Conservation (phyloP, 2,888 invertebrate species). For the Brachylomia viminalis region DNA sequence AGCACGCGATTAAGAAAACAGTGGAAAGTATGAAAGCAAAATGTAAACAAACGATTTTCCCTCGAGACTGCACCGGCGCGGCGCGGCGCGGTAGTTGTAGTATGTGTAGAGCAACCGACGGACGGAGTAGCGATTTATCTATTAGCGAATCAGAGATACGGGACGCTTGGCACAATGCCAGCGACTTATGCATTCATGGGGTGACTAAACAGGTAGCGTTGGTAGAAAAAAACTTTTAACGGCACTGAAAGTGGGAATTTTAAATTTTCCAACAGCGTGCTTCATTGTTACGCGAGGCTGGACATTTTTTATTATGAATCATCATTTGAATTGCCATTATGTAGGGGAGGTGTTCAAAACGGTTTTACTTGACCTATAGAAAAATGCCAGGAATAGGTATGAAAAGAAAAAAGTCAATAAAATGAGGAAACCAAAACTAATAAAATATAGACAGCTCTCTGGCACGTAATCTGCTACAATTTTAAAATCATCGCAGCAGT, state of each 20-base stretch:
- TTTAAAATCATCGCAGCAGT: slow-evolving; percentile 23
- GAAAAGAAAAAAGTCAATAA: neutral
- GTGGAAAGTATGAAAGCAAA: slow-evolving; percentile 58
- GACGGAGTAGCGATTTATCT: slow-evolving; percentile 76
- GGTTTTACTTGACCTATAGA: neutral
- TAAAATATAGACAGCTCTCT: neutral
- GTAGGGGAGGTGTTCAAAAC: neutral
- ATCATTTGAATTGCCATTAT: neutral
- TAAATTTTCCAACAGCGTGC: neutral
- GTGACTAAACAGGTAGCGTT: slow-evolving; percentile 69
- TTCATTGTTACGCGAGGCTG: neutral
- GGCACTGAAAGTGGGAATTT: slow-evolving; percentile 20
- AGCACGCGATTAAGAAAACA: slow-evolving; percentile 47
- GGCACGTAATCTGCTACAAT: slow-evolving; percentile 18
- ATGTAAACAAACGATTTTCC: slow-evolving; percentile 62
- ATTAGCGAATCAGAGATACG: slow-evolving; percentile 80
- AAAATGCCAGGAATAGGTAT: neutral
- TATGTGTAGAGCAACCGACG: slow-evolving; percentile 61
- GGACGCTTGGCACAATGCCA: slow-evolving; percentile 74
- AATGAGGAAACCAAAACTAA: neutral
- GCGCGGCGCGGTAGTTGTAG: slow-evolving; percentile 45
- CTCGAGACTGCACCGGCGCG: slow-evolving; percentile 43
- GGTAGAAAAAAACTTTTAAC: slow-evolving; percentile 49
- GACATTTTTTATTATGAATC: neutral
- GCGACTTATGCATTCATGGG: slow-evolving; percentile 74